Conservation (phyloP, 2,113 vertebrate genomes). For the Picathartes gymnocephalus region DNA sequence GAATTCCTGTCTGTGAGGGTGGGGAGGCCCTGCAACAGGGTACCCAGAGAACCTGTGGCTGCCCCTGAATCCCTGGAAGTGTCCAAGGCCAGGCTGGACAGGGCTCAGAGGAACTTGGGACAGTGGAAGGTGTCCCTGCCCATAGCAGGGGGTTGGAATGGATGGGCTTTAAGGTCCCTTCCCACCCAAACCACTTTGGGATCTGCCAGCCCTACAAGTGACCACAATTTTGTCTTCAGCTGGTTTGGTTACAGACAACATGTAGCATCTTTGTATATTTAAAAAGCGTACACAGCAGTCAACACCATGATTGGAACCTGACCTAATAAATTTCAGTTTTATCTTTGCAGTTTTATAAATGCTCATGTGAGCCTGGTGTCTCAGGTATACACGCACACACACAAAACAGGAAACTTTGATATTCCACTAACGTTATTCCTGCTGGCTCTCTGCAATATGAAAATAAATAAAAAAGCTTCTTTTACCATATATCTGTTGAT, state of each 20-base stretch:
- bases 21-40: background rate
- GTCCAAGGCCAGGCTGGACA: fast-evolving
- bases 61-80: background rate
- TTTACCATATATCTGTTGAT: background rate
- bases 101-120: background rate
- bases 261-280: fast-evolving
- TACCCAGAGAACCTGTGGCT: background rate
- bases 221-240: background rate
- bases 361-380: background rate
- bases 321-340: background rate
- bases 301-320: background rate
- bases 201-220: background rate
- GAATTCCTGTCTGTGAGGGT: background rate
- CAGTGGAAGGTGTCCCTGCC: fast-evolving
- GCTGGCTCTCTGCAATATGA: background rate
- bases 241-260: background rate
- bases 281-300: background rate
- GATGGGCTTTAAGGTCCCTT: background rate
- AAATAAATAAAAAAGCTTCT: background rate
- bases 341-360: background rate
- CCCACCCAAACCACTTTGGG: background rate
- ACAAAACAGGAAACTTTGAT: background rate
- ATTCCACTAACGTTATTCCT: background rate
- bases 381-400: background rate
- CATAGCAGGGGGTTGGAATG: fast-evolving